Percentiles rank a stretch among this genome's conserved stretches.
These are phyloP conservation scores for Ploceus nigricollis DNA, from an alignment of 2,113 vertebrate genomes.

Conservation along the genomic window DNA sequence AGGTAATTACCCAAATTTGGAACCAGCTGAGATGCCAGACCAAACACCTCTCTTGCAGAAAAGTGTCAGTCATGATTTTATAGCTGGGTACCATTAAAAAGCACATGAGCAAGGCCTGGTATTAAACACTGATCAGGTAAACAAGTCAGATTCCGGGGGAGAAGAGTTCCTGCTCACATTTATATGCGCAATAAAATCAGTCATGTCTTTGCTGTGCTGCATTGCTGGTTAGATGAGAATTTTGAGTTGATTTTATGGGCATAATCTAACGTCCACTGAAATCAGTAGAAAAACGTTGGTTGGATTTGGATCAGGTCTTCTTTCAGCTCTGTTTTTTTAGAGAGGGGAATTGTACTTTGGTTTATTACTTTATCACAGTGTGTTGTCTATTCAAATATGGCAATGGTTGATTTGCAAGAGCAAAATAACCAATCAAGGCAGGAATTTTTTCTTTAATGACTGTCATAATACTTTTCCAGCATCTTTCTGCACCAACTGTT, in stretches of 20 bases:
- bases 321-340: background rate
- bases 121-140: background rate
- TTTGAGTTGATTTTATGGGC: background rate
- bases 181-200: background rate
- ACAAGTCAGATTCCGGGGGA: background rate
- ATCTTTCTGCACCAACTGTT: background rate
- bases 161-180: background rate
- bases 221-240: background rate
- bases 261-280: background rate
- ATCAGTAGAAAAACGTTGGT: background rate
- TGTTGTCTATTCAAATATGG: background rate
- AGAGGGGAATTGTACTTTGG: background rate
- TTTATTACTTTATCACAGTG: background rate
- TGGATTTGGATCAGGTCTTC: background rate
- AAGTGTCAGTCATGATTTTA: conserved; percentile 33
- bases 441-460: background rate
- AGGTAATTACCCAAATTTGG: conserved; percentile 52
- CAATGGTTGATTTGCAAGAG: background rate
- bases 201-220: background rate
- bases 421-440: background rate
- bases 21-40: background rate
- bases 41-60: conserved; percentile 4
- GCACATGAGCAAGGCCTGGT: background rate
- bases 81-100: background rate
- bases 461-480: background rate